Evolutionary conservation across 2,797 vertebrate genomes (phyloP), one percentile per base, ranked within the genome.

Genomic region (Discoglossus pictus): DNA sequence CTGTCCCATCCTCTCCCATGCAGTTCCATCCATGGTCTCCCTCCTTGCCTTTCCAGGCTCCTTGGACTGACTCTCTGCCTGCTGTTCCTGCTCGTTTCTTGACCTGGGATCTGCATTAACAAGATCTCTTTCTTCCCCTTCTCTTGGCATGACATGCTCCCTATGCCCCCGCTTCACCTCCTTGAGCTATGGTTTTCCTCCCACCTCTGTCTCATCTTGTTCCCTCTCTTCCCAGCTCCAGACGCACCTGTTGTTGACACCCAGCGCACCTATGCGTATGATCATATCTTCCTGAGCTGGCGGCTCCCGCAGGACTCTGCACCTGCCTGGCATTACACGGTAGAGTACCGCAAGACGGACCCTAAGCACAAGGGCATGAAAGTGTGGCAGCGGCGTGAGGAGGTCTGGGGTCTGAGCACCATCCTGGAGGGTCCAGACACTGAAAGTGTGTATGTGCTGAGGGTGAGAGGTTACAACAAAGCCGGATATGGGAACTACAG

Each of bases 231-330:
- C 10, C 12, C 43, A 98, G 96, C 90, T 0, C 96, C 96, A 0
- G 82, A 95, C 69, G 96, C 96, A 24, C 96, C 96, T 0, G 96
- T 99, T 67, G 97, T 99, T 0, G 96, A 99, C 87, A 99, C 96
- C 2, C 96, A 99, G 82, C 94, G 96, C 76, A 99, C 96, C 6
- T 89, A 97, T 24, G 94, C 96, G 44, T 99, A 99, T 0, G 95
- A 99, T 81, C 93, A 99, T 88, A 92, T 99, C 76, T 98, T 94
- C 76, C 78, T 99, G 72, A 97, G 94, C 84, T 99, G 97, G 97
- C 88, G 96, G 50, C 90, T 99, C 65, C 97, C 96, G 18, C 93
- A 93, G 61, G 94, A 97, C 83, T 99, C 97, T 0, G 92, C 96
- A 0, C 90, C 91, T 0, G 95, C 97, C 42, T 98, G 96, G 96